Evolutionary conservation across 2,888 invertebrate genomes (phyloP).

Genomic region (Drosophila acutilabella): DNA sequence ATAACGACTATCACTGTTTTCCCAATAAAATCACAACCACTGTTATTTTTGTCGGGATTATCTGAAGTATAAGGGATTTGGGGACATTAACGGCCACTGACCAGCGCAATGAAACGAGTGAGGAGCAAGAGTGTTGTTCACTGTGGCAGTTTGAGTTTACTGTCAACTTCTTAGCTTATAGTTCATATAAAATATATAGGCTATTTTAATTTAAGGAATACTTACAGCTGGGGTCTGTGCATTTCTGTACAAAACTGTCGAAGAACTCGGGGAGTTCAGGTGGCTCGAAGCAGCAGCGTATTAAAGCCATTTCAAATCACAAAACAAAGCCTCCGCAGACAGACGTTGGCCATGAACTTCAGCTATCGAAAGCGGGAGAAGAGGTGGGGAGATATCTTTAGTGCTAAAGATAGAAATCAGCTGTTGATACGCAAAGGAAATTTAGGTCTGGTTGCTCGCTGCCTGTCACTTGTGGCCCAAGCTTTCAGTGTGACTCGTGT

Average conservation of each 20-base stretch:
- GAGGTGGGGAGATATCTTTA: not conserved
- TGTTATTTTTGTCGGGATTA: too few species aligned
- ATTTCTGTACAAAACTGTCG: slow-evolving; percentile 91
- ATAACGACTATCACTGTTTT: too few species aligned
- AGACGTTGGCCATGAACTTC: slow-evolving; percentile 60
- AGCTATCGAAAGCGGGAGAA: not conserved
- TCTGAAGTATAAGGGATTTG: too few species aligned
- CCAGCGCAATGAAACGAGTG: too few species aligned
- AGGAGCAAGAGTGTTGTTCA: too few species aligned
- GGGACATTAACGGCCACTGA: too few species aligned
- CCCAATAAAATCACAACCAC: too few species aligned
- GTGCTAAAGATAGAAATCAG: slow-evolving; percentile 52
- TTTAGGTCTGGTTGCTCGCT: slow-evolving; percentile 49
- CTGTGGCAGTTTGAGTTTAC: too few species aligned
- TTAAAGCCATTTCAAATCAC: slow-evolving; percentile 75
- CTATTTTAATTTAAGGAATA: slow-evolving; percentile 77
- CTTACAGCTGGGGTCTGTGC: slow-evolving; percentile 94
- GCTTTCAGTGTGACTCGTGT: slow-evolving; percentile 48
- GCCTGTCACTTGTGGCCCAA: slow-evolving; percentile 31
- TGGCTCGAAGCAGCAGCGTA: slow-evolving; percentile 92
- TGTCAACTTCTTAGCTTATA: not conserved
- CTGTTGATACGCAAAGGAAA: slow-evolving; percentile 56
- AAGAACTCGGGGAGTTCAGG: slow-evolving; percentile 91
- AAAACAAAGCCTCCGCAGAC: slow-evolving; percentile 4
- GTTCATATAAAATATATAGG: not conserved